Base-by-base conservation (phyloP, 2,888 invertebrate species). In the Orthonevra nobilis region DNA sequence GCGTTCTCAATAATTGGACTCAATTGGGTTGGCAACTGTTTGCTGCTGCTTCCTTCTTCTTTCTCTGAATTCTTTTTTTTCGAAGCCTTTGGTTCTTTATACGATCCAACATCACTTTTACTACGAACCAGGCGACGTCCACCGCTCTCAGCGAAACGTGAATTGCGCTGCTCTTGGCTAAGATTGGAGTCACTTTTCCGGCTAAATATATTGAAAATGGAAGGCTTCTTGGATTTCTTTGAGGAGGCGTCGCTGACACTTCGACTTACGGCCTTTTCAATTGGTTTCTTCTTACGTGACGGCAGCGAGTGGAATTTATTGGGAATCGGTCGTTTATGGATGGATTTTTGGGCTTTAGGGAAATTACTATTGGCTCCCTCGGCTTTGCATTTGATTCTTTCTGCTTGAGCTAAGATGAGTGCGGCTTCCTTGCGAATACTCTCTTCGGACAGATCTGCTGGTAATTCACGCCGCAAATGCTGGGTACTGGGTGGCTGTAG, bases 1-100 rank as follows among this genome's bases (percentile, higher is more conserved):
- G 93, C 91, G 79, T 92, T 92, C 88, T 95, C 95, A 81, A 95
- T 94, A 52, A 95, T 95, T 0, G 95, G 95, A 5, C 94, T 94
- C 14, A 95, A 86, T 84, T 94, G 95, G 66, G 92, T 90, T 84
- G 93, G 93, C 81, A 91, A 92, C 63, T 91, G 91, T 30, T 81
- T 81, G 3, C 40, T 81, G 3, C 40, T 56, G 9, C 36, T 50
- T 0, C 50, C 68, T 6, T 90, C 90, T 81, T 90, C 90, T 82
- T 91, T 91, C 83, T 92, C 92, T 82, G 91, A 92, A 89, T 86
- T 90, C 64, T 74, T 68, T 42, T 84, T 85, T 50, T 82, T 85
- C 32, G 83, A 34, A n/a, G 50, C 58, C 44, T 73, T 83, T 44
- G 83, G 81, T 10, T 82, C 84, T 58, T 85, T 85, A 12, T 81